Evolutionary conservation across 2,888 invertebrate species (phyloP).

Genomic region (Terebella lapidaria): DNA sequence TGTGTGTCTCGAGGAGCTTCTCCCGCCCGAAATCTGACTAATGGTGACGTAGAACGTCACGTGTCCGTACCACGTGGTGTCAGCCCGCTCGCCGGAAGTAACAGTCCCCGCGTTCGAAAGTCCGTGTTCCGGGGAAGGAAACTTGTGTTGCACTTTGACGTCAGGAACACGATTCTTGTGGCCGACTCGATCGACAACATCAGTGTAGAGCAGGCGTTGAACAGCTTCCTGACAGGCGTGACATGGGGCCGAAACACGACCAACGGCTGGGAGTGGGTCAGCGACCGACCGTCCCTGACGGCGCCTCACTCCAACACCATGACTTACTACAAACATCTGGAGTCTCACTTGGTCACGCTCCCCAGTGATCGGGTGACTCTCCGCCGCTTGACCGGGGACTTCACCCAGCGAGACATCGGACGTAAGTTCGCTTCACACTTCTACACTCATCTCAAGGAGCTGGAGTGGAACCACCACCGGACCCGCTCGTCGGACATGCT

Average conservation of each 20-base stretch:
- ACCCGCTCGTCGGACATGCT: constrained; percentile 24
- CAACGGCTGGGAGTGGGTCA: constrained; percentile 39
- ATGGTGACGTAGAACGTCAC: no score
- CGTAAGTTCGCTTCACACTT: constrained; percentile 36
- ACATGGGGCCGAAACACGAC: constrained; percentile 41
- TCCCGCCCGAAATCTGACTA: no score
- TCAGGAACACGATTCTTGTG: constrained; percentile 50
- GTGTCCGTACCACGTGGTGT: no score
- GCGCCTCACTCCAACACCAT: constrained; percentile 32
- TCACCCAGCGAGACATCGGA: constrained; percentile 40
- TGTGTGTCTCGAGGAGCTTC: no score
- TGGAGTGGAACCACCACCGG: constrained; percentile 34
- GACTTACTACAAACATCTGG: constrained; percentile 49
- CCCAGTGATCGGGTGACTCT: constrained; percentile 40
- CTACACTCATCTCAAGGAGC: constrained; percentile 33
- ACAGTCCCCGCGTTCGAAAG: no score
- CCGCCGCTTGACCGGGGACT: constrained; percentile 44
- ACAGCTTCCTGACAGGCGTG: constrained; percentile 50
- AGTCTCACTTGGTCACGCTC: constrained; percentile 38
- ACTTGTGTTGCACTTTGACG: constrained; percentile 50
- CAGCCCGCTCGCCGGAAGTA: no score
- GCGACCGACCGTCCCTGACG: constrained; percentile 35
- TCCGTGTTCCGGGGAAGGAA: no score
- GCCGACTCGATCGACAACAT: constrained; percentile 48
- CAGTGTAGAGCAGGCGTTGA: constrained; percentile 49